Evolutionary conservation across 2,797 vertebrate species (phyloP), one percentile per base, ranked within the genome.

Genomic region (Liparis tanakae): DNA sequence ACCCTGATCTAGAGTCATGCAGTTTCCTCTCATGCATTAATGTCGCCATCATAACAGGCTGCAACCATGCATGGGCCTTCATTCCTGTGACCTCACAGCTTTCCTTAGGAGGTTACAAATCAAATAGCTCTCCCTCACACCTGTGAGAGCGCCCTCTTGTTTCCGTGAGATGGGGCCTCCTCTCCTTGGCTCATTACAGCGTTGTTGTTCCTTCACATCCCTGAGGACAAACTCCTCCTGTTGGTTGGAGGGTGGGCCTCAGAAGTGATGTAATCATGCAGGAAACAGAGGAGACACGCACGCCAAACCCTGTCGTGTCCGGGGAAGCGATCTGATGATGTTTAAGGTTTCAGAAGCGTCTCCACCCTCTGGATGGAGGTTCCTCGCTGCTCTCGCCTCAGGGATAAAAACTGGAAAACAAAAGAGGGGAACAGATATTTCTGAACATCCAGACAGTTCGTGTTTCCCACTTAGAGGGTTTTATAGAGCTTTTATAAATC

Each of bases 181-280:
- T 56, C 12, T 69, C 7, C 36, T 56, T 63, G 70, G 48, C 59
- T 83, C 76, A 79, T 87, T 79, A 77, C 39, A 58, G 55, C 14
- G 0, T 44, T 53, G 54, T 59, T 71, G 43, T 82, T 68, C 22
- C n/a, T 70, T 58, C 2, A 44, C 54, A 59, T 67, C 75, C 67
- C 70, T 0, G 22, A 54, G 71, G 71, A 78, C 33, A 73, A 41
- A 54, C 55, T 60, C 36, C 33, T 5, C 10, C 50, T 65, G 55
- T 63, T 0, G n/a, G 10, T 25, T 18, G 62, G 41, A 46, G 22
- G 30, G 61, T 57, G 46, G 20, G 25, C 62, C 60, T 64, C 37
- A 39, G 37, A 56, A 72, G 54, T 59, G 66, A 71, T 60, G 50
- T 25, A 56, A 78, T 48, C 64, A 43, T 3, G 7, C 37, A 68